Base-by-base conservation (phyloP, 1,140 invertebrate genomes). In the Ostrea edulis region DNA sequence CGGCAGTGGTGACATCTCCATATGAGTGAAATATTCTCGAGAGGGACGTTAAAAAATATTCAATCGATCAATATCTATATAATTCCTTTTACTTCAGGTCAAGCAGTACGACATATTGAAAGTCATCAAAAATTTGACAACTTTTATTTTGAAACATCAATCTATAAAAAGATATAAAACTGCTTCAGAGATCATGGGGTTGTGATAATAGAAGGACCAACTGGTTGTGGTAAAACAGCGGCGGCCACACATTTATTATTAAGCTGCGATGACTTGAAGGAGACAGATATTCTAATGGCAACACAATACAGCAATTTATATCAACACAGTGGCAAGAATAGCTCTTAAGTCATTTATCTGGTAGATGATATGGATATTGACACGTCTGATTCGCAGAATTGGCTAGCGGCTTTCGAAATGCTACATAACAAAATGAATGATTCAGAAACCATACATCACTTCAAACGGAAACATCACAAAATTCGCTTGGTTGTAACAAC, bases 181-280 rank as follows among this genome's bases (percentile, higher is more conserved):
- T 20, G 55, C 55, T 62, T 62, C 55, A 62, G n/a, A 20, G 55
- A 62, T 20, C 7, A 62, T 62, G 55, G 55, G 20, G 55, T 62
- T 20, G 12, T 62, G n/a, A n/a, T 62, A n/a, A 62, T 62, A 62
- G 55, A 62, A n/a, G 55, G 55, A 17, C 55, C 55, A 17, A 62
- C 55, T 62, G 55, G 55, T 62, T 62, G 55, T 62, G 55, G 55
- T n/a, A 62, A 62, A 62, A 62, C 55, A 62, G 55, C 55, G n/a
- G 55, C 55, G 0, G 55, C 55, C 7, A 62, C 55, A 17, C 55
- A 62, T 62, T 62, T 62, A n/a, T 62, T 62, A 62, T 62, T 20
- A 62, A 62, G 20, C 17, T 62, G n/a, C 20, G 17, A 62, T 17
- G 55, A 62, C 17, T 20, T 62, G 14, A 62, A 14, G n/a, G 55